These are phyloP conservation scores for Rhynchomys soricoides DNA, from an alignment of 2,113 vertebrate genomes.

Conservation along the genomic window DNA sequence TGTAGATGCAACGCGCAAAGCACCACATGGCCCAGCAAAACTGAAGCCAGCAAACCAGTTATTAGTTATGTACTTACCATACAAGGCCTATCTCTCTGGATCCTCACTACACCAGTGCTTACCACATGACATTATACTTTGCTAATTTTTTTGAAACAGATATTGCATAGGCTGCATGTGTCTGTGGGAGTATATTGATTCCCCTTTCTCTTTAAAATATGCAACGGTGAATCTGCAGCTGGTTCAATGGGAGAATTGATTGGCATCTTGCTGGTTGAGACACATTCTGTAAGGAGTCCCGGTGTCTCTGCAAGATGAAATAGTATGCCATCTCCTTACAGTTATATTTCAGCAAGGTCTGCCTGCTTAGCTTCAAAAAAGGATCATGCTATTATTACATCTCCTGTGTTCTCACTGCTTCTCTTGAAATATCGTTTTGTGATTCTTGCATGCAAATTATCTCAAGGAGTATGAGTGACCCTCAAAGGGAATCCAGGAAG, in stretches of 20 bases:
- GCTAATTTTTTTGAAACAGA: slow-evolving; percentile 23
- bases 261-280: not conserved
- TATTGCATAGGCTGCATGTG: not conserved
- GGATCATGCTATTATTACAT: fast-evolving
- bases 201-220: not conserved
- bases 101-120: not conserved
- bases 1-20: not conserved
- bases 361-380: not conserved
- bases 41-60: not conserved
- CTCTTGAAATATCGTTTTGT: not conserved
- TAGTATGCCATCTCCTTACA: not conserved
- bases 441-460: not conserved
- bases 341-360: not conserved
- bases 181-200: not conserved
- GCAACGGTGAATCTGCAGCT: not conserved
- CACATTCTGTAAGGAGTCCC: not conserved
- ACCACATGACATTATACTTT: not conserved
- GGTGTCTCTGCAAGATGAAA: not conserved
- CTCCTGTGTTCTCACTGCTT: not conserved
- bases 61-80: not conserved
- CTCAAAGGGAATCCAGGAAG: not conserved
- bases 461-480: not conserved
- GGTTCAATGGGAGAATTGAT: not conserved
- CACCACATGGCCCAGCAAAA: not conserved
- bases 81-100: not conserved